phyloP scores from a whole-genome alignment of 2,797 vertebrate species.

The Halcyon badia region DNA sequence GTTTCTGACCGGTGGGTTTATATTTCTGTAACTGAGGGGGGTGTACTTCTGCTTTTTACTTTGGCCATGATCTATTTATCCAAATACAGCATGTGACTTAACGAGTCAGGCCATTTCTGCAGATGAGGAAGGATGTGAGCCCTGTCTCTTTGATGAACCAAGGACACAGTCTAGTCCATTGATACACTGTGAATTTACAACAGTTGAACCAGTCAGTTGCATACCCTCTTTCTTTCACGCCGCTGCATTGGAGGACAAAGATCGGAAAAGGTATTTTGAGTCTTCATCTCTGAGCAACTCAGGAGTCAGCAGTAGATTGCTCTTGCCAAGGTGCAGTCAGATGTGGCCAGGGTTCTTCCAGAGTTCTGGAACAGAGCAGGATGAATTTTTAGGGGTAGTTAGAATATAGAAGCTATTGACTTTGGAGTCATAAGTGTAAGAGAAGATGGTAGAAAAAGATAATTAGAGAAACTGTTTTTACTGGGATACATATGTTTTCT shows the following conservation, averaged over 20 bases:
- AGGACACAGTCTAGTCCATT: not conserved
- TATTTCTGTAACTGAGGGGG: rapidly evolving
- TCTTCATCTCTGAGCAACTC: not conserved
- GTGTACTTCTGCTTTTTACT: not conserved
- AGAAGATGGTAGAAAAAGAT: not conserved
- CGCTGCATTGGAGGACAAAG: rapidly evolving
- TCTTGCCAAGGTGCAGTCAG: not conserved
- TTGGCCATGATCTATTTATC: rapidly evolving
- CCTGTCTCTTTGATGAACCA: not conserved
- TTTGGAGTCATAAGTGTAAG: not conserved
- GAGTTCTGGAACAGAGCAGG: not conserved
- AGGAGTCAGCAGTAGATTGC: too few species aligned
- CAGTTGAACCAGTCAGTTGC: not conserved
- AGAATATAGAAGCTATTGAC: not conserved
- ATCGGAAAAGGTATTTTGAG: not conserved
- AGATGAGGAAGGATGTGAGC: not conserved
- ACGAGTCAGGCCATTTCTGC: not conserved
- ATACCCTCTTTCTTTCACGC: not conserved
- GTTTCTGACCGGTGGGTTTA: not conserved
- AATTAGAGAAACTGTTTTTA: not conserved
- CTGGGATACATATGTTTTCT: not conserved
- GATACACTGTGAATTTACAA: not conserved
- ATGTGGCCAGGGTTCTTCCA: not conserved
- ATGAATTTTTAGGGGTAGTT: not conserved
- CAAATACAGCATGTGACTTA: rapidly evolving